Base-by-base conservation (phyloP, 2,888 invertebrate species). In the Diaprepes abbreviatus region DNA sequence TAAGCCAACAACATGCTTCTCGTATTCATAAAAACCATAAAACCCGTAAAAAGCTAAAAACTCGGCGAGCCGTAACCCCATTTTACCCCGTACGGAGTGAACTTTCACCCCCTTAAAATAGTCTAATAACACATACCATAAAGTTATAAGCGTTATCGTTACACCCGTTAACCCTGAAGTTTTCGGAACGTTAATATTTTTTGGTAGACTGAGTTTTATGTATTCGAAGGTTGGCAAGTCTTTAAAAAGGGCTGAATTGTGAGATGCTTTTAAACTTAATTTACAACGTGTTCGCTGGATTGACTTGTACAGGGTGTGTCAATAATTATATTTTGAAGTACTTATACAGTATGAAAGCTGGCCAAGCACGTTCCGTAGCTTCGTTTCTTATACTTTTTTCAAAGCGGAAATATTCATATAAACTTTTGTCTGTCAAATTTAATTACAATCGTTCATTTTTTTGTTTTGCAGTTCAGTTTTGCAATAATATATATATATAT, bases 51-150 rank as follows among this genome's bases (percentile, higher is more conserved):
- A 58, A 57, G 57, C 57, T 28, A 50, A 58, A 45, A 52, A 66
- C 48, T 45, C 57, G 21, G 48, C 66, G 38, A 45, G 40, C 28
- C 35, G 36, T 24, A 50, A 19, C 66, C 66, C 50, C 66, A 12
- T 40, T 50, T 38, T 17, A 57, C 45, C 57, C 58, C 57, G 36
- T 58, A 58, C 31, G 24, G 66, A 19, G 58, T 38, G 58, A 66
- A 66, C 66, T 50, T 58, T 66, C 66, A 58, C 66, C 58, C 65
- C 57, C 66, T 58, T 48, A 55, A 57, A 66, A 66, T 48, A 35
- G 58, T 58, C 66, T 66, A 66, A 66, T 66, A 66, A 66, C 66
- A 66, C 66, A 58, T 66, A 58, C 50, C 58, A 58, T 66, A 66
- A 66, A 66, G 66, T 58, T 58, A 66, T 66, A 58, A 24, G 66